These are phyloP conservation scores for Nesoenas mayeri DNA, from an alignment of 2,113 vertebrate species.

Conservation along the genomic window DNA sequence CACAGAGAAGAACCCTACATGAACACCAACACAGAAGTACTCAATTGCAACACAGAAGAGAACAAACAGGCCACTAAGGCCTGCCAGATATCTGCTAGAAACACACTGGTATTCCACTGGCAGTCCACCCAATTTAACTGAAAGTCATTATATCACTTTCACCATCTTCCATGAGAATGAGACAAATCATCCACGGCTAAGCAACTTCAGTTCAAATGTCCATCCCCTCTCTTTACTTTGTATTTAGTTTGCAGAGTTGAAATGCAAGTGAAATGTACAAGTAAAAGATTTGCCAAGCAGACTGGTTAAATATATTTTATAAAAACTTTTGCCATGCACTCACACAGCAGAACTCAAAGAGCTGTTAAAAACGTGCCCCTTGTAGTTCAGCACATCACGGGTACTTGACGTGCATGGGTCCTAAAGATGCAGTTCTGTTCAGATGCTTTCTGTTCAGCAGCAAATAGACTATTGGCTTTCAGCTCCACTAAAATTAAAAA, in stretches of 20 bases:
- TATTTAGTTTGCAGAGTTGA: not conserved
- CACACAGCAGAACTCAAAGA: not conserved
- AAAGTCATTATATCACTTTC: not conserved
- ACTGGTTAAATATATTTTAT: not conserved
- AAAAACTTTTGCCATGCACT: not conserved
- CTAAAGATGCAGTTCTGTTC: not conserved
- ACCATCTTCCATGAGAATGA: not conserved
- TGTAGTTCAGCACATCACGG: not conserved
- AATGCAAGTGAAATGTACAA: not conserved
- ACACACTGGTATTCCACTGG: not conserved
- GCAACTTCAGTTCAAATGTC: not conserved
- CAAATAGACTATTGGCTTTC: not conserved
- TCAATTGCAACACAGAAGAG: not conserved
- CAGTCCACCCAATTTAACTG: not conserved
- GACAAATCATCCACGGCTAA: not conserved
- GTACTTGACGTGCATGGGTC: fast-evolving
- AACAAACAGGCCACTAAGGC: not conserved
- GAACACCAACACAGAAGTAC: not conserved
- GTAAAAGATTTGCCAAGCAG: not conserved
- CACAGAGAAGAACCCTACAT: not conserved
- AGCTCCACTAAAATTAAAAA: not conserved
- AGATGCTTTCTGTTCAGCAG: not conserved
- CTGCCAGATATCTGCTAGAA: not conserved
- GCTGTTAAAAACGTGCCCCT: fast-evolving
- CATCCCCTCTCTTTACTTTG: not conserved